These are phyloP conservation scores for Plodia interpunctella DNA, from an alignment of 1,140 invertebrate species.

Conservation along the genomic window DNA sequence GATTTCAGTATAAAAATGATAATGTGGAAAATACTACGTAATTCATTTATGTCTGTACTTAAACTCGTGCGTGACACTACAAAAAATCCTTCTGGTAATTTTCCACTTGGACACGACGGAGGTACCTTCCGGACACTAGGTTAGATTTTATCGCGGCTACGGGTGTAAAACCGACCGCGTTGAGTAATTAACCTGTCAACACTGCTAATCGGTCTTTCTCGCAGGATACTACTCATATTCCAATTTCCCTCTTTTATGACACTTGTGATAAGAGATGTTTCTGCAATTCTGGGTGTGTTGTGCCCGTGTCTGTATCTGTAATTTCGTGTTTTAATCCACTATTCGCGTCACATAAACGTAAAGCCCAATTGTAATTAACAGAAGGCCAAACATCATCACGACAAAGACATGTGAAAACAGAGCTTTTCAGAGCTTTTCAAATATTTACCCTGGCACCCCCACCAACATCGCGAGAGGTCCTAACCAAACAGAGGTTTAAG, in stretches of 20 bases:
- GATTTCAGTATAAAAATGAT: too few relatives aligned
- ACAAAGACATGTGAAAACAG: constrained; percentile 2
- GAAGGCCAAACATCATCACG: neutral
- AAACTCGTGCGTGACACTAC: too few relatives aligned
- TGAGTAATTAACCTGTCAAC: constrained; percentile 29
- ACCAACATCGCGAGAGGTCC: neutral
- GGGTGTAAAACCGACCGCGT: neutral
- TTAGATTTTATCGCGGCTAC: constrained; percentile 5
- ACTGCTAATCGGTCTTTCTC: constrained; percentile 18
- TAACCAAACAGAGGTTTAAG: neutral
- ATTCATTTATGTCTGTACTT: too few relatives aligned
- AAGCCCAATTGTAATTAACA: neutral
- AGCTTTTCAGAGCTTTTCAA: neutral
- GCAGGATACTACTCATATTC: neutral
- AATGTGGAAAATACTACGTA: too few relatives aligned
- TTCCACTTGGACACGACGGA: neutral
- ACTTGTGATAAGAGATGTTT: too few relatives aligned
- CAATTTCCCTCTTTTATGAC: neutral
- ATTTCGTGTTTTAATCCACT: too few relatives aligned
- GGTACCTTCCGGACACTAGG: neutral
- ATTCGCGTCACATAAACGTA: neutral
- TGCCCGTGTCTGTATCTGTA: too few relatives aligned
- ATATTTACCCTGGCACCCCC: constrained; percentile 3
- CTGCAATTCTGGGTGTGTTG: too few relatives aligned
- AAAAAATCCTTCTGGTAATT: too few relatives aligned